These are phyloP conservation scores for Tuta absoluta DNA, from an alignment of 2,888 invertebrate genomes.

Conservation along the genomic window DNA sequence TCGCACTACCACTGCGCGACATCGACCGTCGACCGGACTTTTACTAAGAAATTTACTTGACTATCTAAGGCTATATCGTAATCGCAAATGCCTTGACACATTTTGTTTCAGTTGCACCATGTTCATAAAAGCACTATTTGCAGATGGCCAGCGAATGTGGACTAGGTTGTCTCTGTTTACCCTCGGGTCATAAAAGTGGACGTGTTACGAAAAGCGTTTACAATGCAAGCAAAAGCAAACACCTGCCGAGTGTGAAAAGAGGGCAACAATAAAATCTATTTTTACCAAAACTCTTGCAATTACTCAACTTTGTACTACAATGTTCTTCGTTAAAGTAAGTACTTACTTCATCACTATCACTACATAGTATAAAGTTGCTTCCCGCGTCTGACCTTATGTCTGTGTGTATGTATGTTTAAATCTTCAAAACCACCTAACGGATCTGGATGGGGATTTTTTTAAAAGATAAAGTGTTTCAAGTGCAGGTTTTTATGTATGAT, in stretches of 20 bases:
- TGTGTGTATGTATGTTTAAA: too few relatives aligned
- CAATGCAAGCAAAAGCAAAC: not conserved
- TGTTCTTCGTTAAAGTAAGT: not conserved
- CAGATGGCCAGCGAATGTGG: not conserved
- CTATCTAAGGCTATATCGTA: not conserved
- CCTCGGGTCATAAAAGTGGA: slow-evolving; percentile 4
- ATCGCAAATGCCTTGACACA: not conserved
- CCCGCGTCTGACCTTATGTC: too few relatives aligned
- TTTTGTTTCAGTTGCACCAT: not conserved
- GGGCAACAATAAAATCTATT: slow-evolving; percentile 9
- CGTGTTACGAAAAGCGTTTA: slow-evolving; percentile 8
- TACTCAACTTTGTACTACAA: not conserved
- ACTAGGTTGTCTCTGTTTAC: slow-evolving; percentile 5
- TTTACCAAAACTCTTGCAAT: slow-evolving; percentile 1
- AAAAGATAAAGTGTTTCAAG: too few relatives aligned
- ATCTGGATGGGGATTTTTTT: too few relatives aligned
- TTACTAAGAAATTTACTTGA: too few relatives aligned
- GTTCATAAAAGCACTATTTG: not conserved
- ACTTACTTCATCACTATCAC: too few relatives aligned
- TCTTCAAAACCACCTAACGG: too few relatives aligned
- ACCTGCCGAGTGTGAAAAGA: not conserved
- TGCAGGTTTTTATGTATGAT: too few relatives aligned
- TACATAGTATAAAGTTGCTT: not conserved
- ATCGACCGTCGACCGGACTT: too few relatives aligned
- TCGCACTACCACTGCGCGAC: too few relatives aligned